Evolutionary conservation across 2,797 vertebrate species (phyloP), one percentile per base, ranked within the genome.

Genomic region (Thaleichthys pacificus): DNA sequence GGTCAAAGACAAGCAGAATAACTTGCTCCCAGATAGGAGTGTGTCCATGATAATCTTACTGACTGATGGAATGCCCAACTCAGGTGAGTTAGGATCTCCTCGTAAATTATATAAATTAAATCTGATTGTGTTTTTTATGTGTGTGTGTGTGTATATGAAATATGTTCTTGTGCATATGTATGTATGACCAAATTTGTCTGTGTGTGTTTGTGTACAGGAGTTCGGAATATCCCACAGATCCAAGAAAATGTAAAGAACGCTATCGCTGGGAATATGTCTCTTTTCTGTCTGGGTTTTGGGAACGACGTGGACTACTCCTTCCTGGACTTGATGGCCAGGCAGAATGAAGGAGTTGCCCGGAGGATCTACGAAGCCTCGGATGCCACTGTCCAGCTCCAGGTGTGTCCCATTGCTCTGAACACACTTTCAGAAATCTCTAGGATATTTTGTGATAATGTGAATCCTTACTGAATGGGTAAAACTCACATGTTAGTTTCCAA

Each of bases 261-360:
- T 5, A 80, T 92, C 28, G 63, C 72, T 0, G 92, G 90, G 51
- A 93, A 81, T 0, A 94, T 92, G 11, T 91, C 90, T 71, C 84
- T 98, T 12, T 98, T 94, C 89, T 95, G 94, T 85, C 93, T 99
- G 65, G 97, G 97, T 70, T 97, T 98, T 0, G 97, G 97, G 74
- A 92, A 93, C 7, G 77, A 95, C 5, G 93, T 98, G 83, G 91
- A 93, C 57, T 98, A 94, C 12, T 51, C 78, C 65, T 96, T 99
- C 87, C 86, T 99, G 83, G 95, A 98, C 74, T 92, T 93, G 85
- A 80, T 98, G 93, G 92, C 95, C 21, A 88, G 91, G 28, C 87
- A 95, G 61, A 98, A 96, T 0, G 90, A 93, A 0, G 97, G 97
- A 56, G 0, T 98, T 68, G 95, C 96, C 5, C 94, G 96, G 28